These are phyloP conservation scores for Ellobius talpinus DNA, from an alignment of 2,113 vertebrate genomes.

Conservation along the genomic window DNA sequence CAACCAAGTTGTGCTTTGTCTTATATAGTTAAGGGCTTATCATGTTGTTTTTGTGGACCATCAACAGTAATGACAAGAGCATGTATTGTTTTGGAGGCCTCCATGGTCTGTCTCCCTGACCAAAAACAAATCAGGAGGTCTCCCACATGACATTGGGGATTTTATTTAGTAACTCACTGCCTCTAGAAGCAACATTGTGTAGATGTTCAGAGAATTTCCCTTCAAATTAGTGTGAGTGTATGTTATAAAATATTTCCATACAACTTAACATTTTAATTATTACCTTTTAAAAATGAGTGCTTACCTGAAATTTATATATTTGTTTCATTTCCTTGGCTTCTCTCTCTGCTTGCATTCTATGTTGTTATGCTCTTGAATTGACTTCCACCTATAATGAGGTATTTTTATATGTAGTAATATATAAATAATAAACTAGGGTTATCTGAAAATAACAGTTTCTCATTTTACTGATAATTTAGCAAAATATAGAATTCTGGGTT, in stretches of 20 bases:
- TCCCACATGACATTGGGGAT: not conserved
- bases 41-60: not conserved
- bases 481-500: not conserved
- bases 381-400: not conserved
- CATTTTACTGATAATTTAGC: conserved; percentile 34
- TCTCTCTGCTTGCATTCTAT: conserved; percentile 21
- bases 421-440: not conserved
- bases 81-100: not conserved
- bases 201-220: not conserved
- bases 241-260: not conserved
- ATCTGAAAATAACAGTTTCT: not conserved
- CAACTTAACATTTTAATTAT: conserved; percentile 25
- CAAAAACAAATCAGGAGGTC: not conserved
- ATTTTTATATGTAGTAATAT: not conserved
- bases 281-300: not conserved
- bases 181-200: not conserved
- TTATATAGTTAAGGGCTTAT: not conserved
- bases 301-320: not conserved
- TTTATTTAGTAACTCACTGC: not conserved
- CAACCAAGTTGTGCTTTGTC: not conserved
- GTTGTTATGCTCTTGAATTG: conserved; percentile 8
- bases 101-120: not conserved
- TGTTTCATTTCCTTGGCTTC: not conserved
- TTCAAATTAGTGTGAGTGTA: not conserved
- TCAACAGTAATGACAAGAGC: not conserved